Evolutionary conservation across 92 coral and sea anemone species (phyloP), one percentile per base, ranked within the genome.

Genomic region (Zoanthus solanderi): DNA sequence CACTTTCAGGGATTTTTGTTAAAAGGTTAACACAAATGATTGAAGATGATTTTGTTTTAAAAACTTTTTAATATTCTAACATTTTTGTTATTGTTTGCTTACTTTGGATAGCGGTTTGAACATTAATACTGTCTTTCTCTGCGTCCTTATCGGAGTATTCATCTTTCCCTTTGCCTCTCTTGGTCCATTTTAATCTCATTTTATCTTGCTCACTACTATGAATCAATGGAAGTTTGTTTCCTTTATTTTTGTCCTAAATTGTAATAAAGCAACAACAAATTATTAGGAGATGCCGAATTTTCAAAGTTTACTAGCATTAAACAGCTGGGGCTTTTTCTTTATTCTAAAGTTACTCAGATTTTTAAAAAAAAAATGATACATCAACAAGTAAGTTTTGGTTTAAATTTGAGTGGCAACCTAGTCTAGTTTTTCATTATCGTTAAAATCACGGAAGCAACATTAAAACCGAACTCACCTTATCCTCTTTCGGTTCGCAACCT

Each of bases 111-210:
- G 84, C 81, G 48, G 53, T 83, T 37, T 71, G 53, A n/a, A 44
- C 52, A 14, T 66, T 79, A n/a, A 31, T 63, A 6, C 63, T 54
- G 56, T 42, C 83, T 72, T 84, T 88, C 17, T 71, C 72, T 32
- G 52, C 84, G 68, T 78, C 90, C 85, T 88, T 94, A 47, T 76
- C 84, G 18, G 77, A 87, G 18, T 69, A 67, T 17, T 50, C 52
- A 16, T 37, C 66, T 67, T 16, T 44, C 53, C 52, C 46, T 78
- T 84, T 84, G 6, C 61, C 78, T 29, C 46, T 67, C 69, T 83
- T 72, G 50, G 60, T 67, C 71, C 52, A 79, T 84, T 84, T 72
- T 42, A 61, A 48, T 52, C 44, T 84, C 15, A 14, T 83, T 66
- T 53, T 83, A 13, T 83, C 79, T 72, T 84, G 79, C 54, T 84